Evolutionary conservation across 2,797 vertebrate species (phyloP), one percentile per base, ranked within the genome.

Genomic region (Prionace glauca): DNA sequence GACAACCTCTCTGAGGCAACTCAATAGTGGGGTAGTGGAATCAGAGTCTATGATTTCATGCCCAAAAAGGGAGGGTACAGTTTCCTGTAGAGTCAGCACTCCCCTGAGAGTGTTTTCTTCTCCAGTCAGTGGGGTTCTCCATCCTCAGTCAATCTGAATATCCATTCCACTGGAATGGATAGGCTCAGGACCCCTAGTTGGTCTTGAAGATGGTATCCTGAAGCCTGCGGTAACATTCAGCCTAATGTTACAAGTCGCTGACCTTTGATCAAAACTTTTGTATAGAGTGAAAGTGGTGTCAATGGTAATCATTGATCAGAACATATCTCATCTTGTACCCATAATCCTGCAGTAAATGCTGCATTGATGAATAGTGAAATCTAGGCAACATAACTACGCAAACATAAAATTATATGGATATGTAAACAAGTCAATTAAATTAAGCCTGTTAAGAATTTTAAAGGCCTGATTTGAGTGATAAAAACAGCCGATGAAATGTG

Each of bases 391-490:
- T 18, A 91, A 91, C 88, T 65, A 65, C 20, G 32, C 56, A 91
- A 60, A 91, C 88, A 32, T 65, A 9, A 91, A 65, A 91, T 91
- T 91, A 91, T 91, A 29, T 91, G 32, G 56, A 26, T 91, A 91
- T 60, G 29, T 60, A 65, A 91, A 91, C 88, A 32, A 60, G 14
- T 91, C 14, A 65, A 91, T 91, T 32, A 91, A 65, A 65, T 56
- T 20, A 90, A 90, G 12, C 87, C 26, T 90, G 12, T 74, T 74
- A 77, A 77, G 71, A 92, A 69, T 92, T 95, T n/a, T 95, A 74
- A 95, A 60, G 74, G 45, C 71, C 5, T 95, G 60, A 41, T 45
- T 56, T 77, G 74, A 77, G 56, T n/a, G 29, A 95, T 77, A 56
- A 65, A 91, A 65, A 7, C 56, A 91, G n/a, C 50, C 65, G 88